These are phyloP conservation scores for Rhagium mordax DNA, from an alignment of 2,888 invertebrate genomes.

Conservation along the genomic window DNA sequence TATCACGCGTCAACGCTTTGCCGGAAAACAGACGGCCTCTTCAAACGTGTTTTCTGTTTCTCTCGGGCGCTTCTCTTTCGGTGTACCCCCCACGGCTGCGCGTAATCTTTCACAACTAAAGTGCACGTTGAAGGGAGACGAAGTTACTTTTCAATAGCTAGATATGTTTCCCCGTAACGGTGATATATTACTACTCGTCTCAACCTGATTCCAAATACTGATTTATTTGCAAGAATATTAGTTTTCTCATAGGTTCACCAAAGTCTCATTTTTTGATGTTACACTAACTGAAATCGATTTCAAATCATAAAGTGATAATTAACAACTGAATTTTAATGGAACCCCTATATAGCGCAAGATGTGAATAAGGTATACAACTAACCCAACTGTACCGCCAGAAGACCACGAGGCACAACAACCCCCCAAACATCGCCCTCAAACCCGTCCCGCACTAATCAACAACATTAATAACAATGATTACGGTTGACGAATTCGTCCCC, in stretches of 20 bases:
- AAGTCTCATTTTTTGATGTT: too few relatives aligned
- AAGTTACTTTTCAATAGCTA: neutral
- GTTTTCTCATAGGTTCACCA: too few relatives aligned
- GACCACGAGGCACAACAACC: neutral
- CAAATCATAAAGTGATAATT: too few relatives aligned
- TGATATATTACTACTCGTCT: slow-evolving; percentile 6
- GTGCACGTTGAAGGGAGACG: neutral
- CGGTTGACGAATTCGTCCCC: neutral
- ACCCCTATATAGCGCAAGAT: too few relatives aligned
- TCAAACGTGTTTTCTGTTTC: slow-evolving; percentile 16
- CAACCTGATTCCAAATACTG: neutral
- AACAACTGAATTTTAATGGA: too few relatives aligned
- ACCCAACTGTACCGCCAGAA: neutral
- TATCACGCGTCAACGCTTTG: slow-evolving; percentile 50
- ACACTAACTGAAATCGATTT: too few relatives aligned
- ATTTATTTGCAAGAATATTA: too few relatives aligned
- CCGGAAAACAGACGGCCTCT: slow-evolving; percentile 43
- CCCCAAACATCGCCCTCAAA: neutral
- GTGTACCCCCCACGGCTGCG: slow-evolving; percentile 4
- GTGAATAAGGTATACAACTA: neutral
- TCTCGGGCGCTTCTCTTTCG: neutral
- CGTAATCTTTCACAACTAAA: neutral
- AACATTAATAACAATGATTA: slow-evolving; percentile 10
- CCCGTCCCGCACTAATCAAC: neutral
- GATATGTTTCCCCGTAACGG: neutral